Evolutionary conservation across 2,797 vertebrate species (phyloP).

Genomic region (Takifugu ocellatus): DNA sequence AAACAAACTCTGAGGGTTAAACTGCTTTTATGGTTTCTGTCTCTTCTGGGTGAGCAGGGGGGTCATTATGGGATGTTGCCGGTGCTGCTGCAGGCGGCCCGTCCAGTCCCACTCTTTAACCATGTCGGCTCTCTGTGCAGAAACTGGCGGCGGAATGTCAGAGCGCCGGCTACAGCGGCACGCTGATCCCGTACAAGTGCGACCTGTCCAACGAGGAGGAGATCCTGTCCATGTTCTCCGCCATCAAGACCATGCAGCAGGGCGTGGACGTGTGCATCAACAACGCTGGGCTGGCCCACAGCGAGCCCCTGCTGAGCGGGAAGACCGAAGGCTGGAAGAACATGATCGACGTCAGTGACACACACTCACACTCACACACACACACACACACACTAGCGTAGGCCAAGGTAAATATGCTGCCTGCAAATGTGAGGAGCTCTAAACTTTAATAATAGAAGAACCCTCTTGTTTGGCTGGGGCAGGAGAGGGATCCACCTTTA

Average conservation of each 20-base stretch:
- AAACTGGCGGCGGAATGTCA: conserved; percentile 93
- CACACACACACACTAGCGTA: background rate
- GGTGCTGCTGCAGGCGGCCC: conserved; percentile 1
- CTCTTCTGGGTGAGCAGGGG: conserved; percentile 16
- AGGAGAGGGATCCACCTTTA: too few species aligned
- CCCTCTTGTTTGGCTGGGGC: too few species aligned
- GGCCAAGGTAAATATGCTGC: too few species aligned
- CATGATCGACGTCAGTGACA: conserved; percentile 87
- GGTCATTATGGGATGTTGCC: conserved; percentile 6
- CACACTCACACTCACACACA: conserved; percentile 1
- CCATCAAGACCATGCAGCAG: conserved; percentile 86
- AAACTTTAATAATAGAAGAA: too few species aligned
- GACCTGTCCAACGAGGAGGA: conserved; percentile 94
- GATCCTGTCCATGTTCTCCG: conserved; percentile 97
- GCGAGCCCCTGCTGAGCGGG: conserved; percentile 87
- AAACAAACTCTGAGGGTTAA: background rate
- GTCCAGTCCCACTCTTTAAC: background rate
- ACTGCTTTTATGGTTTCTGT: conserved; percentile 29
- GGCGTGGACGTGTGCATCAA: conserved; percentile 96
- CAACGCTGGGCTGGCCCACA: conserved; percentile 89
- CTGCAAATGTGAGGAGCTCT: too few species aligned
- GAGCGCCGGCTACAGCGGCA: conserved; percentile 89
- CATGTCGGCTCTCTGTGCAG: conserved; percentile 51
- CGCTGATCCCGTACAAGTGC: conserved; percentile 92
- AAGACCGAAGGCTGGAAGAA: conserved; percentile 90